A percentile compares a stretch with the other conserved stretches of the same genome.
These are phyloP conservation scores for Pachyrhynchus sulphureomaculatus DNA, from an alignment of 1,140 invertebrate genomes.

Conservation along the genomic window DNA sequence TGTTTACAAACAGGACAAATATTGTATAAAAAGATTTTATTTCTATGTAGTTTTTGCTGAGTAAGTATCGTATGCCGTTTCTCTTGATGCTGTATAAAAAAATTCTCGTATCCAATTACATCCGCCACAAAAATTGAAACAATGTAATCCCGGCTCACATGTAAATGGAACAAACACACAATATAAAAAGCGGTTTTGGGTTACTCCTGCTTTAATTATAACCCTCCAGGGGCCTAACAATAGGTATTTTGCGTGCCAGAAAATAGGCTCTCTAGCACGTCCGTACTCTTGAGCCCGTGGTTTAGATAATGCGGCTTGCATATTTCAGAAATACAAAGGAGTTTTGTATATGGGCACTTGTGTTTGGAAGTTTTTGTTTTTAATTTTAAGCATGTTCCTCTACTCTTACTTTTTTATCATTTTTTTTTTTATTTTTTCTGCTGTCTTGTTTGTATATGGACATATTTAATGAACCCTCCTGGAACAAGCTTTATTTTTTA, in stretches of 20 bases:
- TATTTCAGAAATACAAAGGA: conserved; percentile 26
- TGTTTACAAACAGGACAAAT: no score
- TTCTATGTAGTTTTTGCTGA: no score
- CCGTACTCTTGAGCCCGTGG: background rate
- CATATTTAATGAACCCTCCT: no score
- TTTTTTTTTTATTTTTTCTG: no score
- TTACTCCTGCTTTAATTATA: conserved; percentile 20
- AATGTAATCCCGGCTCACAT: conserved; percentile 22
- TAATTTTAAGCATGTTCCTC: no score
- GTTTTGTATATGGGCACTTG: background rate
- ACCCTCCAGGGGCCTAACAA: conserved; percentile 22
- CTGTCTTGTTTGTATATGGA: no score
- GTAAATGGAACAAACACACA: conserved; percentile 25
- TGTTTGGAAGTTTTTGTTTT: no score
- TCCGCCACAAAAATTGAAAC: conserved; percentile 23
- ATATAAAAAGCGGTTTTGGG: conserved; percentile 20
- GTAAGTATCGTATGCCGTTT: no score
- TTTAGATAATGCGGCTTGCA: conserved; percentile 21
- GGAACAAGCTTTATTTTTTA: no score
- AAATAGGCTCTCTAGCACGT: conserved; percentile 23
- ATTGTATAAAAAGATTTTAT: no score
- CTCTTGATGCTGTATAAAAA: no score
- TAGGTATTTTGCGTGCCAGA: conserved; percentile 29
- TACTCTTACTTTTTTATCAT: no score
- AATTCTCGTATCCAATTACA: conserved; percentile 13